A percentile compares a stretch with the other conserved stretches of the same genome.
Conservation (phyloP, 2,797 vertebrate species). For the Chrysocyon brachyurus region DNA sequence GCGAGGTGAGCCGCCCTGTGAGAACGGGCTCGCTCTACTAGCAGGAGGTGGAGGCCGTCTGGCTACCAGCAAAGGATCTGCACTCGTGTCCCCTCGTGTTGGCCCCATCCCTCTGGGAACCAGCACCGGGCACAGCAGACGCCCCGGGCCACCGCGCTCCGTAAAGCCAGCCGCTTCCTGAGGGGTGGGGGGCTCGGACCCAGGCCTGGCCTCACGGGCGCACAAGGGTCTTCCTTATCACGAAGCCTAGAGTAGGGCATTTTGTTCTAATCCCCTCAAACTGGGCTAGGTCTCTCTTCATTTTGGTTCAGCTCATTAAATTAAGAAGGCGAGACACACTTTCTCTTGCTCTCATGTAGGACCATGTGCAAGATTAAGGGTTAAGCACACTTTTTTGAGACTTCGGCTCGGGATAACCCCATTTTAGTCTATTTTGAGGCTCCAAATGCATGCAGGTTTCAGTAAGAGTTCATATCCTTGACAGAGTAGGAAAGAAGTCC, state of each 20-base stretch:
- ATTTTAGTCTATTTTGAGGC: background rate
- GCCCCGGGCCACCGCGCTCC: background rate
- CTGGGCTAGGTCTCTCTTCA: slow-evolving; percentile 2
- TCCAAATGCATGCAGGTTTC: slow-evolving; percentile 1
- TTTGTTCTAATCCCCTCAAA: slow-evolving; percentile 50
- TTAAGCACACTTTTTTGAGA: background rate
- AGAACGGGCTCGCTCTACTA: background rate
- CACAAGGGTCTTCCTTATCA: background rate
- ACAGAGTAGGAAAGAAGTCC: background rate
- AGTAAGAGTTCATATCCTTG: background rate
- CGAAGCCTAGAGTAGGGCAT: background rate
- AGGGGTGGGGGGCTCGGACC: background rate
- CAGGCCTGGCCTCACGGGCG: background rate
- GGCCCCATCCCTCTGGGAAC: slow-evolving; percentile 30
- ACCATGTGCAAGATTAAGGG: background rate
- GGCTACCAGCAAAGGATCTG: background rate
- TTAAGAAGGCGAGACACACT: background rate
- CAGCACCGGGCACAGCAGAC: background rate
- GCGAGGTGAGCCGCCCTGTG: background rate
- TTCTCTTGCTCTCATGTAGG: slow-evolving; percentile 31
- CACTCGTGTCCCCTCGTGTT: background rate
- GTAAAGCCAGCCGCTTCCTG: background rate
- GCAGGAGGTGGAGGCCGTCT: background rate
- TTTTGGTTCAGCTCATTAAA: background rate
- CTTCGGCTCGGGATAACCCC: background rate